A percentile compares a stretch with the other conserved stretches of the same genome.
Conservation (phyloP, 2,113 vertebrate genomes). For the Notechis scutatus region DNA sequence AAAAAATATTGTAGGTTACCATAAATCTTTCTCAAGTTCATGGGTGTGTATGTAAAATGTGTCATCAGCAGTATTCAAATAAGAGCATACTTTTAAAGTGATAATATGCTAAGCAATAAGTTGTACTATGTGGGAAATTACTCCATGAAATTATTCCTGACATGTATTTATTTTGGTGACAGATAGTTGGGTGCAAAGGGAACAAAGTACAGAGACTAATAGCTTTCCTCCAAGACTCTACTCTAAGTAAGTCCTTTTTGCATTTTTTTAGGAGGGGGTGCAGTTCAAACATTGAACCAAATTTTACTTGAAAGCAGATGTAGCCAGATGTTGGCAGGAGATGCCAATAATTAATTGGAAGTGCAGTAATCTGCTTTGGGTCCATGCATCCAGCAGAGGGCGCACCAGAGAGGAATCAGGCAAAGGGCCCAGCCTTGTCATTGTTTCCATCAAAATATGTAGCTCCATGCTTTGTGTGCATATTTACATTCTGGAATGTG, state of each 20-base stretch:
- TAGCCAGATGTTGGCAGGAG: slow-evolving; percentile 66
- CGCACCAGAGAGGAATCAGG: slow-evolving; percentile 63
- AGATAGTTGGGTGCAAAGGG: slow-evolving; percentile 65
- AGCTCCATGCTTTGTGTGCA: slow-evolving; percentile 63
- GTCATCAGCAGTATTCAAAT: slow-evolving; percentile 4
- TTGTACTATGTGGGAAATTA: slow-evolving; percentile 77
- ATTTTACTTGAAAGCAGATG: slow-evolving; percentile 77
- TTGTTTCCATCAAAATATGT: slow-evolving; percentile 70
- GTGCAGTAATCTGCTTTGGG: slow-evolving; percentile 59
- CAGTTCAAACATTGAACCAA: slow-evolving; percentile 77
- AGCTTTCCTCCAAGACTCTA: slow-evolving; percentile 33
- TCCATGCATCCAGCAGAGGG: slow-evolving; percentile 74
- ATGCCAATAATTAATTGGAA: slow-evolving; percentile 78
- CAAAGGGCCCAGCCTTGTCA: slow-evolving; percentile 53
- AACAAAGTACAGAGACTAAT: slow-evolving; percentile 43
- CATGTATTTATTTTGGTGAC: slow-evolving; percentile 64
- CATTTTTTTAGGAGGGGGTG: slow-evolving; percentile 55
- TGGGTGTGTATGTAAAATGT: not conserved
- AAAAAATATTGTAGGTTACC: slow-evolving; percentile 14
- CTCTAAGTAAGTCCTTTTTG: slow-evolving; percentile 77
- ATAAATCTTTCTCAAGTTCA: slow-evolving; percentile 47
- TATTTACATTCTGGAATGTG: slow-evolving; percentile 72
- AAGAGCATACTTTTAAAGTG: slow-evolving; percentile 70
- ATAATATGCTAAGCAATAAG: slow-evolving; percentile 80
- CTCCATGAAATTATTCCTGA: slow-evolving; percentile 78